Evolutionary conservation across 2,113 vertebrate genomes (phyloP), one percentile per base, ranked within the genome.

Genomic region (Gnathochromis pfefferi): DNA sequence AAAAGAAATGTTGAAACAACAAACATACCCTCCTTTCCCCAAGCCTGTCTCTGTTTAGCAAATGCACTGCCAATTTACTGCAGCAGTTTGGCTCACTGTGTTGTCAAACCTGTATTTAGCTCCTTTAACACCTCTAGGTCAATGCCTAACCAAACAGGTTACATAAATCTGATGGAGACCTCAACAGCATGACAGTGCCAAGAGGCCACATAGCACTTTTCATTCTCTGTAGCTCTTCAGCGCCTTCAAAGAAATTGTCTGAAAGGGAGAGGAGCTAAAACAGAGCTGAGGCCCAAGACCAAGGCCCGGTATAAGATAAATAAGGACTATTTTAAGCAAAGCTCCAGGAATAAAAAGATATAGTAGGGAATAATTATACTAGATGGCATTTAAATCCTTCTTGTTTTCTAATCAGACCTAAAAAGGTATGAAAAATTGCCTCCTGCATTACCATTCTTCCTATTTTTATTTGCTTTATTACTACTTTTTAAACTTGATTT

Each of bases 51-150:
- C 7, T 73, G 17, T 51, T 91, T 87, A 40, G 31, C 9, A 53
- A 35, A 42, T 12, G 7, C 31, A 65, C n/a, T 19, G 4, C 80
- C 26, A n/a, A 55, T 82, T 85, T 55, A 33, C 33, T 33, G 8
- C 17, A 31, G 9, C 70, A 47, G 11, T 51, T n/a, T 16, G 3
- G 49, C 55, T 75, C 5, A 5, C 9, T 55, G 31, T 26, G 9
- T 83, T 40, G 80, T 90, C 88, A 53, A 79, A 87, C 87, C 23
- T n/a, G 63, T 91, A 82, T 85, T 92, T 84, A 89, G 82, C 23
- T 58, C 53, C 79, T 75, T 38, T 21, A 70, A 73, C 16, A 3
- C 35, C 82, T 80, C 33, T 28, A 7, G 65, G 55, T 75, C 75
- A 5, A n/a, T 38, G 33, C 35, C 12, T 49, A 49, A 54, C 42